phyloP scores from a whole-genome alignment of 2,888 invertebrate genomes.

The Nesidiocoris tenuis region DNA sequence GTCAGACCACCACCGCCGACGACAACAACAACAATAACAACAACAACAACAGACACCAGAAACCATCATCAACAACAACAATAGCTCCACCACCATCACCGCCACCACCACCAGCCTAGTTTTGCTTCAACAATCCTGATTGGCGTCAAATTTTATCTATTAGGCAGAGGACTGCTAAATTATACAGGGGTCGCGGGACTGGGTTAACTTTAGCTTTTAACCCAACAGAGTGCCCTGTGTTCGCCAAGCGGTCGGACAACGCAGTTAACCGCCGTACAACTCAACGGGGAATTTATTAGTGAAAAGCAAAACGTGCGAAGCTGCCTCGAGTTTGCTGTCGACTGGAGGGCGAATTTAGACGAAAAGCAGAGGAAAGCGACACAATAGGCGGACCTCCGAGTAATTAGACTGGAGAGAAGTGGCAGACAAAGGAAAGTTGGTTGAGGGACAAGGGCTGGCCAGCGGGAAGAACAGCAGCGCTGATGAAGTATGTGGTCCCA shows the following conservation, averaged over 20 bases:
- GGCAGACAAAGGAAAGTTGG: constrained; percentile 33
- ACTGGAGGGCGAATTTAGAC: neutral
- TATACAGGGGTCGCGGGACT: neutral
- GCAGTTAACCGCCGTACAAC: neutral
- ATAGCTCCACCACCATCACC: too few relatives aligned
- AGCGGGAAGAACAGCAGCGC: neutral
- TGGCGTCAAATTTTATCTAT: neutral
- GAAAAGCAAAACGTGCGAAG: constrained; percentile 1
- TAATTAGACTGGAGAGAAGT: constrained; percentile 25
- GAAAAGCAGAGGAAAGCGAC: neutral
- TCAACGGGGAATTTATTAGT: constrained; percentile 16
- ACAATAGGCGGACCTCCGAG: neutral
- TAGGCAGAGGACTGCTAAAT: neutral
- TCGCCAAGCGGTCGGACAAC: neutral
- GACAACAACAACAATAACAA: too few relatives aligned
- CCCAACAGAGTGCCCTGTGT: neutral
- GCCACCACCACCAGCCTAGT: too few relatives aligned
- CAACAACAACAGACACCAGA: too few relatives aligned
- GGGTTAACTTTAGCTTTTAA: neutral
- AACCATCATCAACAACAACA: too few relatives aligned
- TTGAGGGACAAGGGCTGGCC: constrained; percentile 24
- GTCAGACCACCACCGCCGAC: too few relatives aligned
- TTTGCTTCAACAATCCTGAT: too few relatives aligned
- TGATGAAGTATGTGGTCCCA: neutral
- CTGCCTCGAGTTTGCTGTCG: neutral